Evolutionary conservation across 2,888 invertebrate species (phyloP), one percentile per base, ranked within the genome.

Genomic region (Belgica antarctica): DNA sequence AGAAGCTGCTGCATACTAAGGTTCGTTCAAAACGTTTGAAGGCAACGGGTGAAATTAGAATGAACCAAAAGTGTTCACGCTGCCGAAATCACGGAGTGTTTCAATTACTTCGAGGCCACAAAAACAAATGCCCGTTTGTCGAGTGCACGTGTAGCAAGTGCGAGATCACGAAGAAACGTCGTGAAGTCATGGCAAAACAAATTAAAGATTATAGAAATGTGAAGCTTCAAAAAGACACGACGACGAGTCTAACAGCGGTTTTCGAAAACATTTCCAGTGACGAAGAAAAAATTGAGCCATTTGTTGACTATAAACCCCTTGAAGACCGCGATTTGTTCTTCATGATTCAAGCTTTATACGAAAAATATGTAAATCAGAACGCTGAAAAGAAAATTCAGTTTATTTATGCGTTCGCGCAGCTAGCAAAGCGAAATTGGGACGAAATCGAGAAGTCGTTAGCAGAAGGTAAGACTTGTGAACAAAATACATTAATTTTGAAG

Each of bases 111-210:
- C 47, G 24, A 57, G 57, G 57, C 22, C 68, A 68, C 24, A 68
- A 68, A 19, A 68, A 68, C 24, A 12, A 8, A 15, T 68, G 68
- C 34, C 3, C 8, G 28, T 57, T 31, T 15, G 34, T 12, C 1
- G 34, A 47, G 4, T 68, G 68, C 7, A 10, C 12, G 8, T 68
- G 68, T 24, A 22, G 28, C 7, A 57, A 34, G 12, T 68, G 68
- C 34, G 19, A 17, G 19, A 68, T 68, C 5, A 68, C 68, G n/a
- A 22, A 19, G 8, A 47, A 68, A 8, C 28, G 68, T n/a, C 47
- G 68, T 4, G 47, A 68, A 17, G 34, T 68, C 10, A 68, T 68
- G 68, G 68, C 68, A 28, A 68, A 52, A 27, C 68, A 68, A 17
- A 68, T 68, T 4, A 68, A 57, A 34, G 68, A 68, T n/a, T 57